Conservation (phyloP, 2,113 vertebrate genomes). For the Synodontis membranacea region DNA sequence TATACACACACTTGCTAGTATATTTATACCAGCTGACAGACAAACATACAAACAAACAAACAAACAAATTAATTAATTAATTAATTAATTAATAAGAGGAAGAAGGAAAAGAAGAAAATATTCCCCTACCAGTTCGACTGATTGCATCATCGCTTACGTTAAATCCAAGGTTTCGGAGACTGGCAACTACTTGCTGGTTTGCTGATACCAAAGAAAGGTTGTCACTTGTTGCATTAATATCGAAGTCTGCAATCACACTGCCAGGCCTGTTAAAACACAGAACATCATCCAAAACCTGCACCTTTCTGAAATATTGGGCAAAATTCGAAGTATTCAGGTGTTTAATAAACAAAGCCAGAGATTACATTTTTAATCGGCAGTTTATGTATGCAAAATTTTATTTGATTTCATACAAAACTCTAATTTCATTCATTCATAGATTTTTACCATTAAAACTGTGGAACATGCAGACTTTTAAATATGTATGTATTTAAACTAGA, state of each 20-base stretch:
- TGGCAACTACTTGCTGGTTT: neutral
- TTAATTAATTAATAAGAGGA: too few species aligned
- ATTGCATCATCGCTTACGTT: neutral
- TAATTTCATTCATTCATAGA: neutral
- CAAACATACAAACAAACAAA: too few species aligned
- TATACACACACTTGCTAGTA: too few species aligned
- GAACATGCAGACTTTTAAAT: neutral
- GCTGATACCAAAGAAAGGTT: neutral
- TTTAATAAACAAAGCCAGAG: neutral
- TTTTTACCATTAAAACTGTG: neutral
- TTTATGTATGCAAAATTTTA: neutral
- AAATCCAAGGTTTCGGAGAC: neutral
- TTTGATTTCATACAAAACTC: too few species aligned
- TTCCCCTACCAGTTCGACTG: conserved; percentile 1
- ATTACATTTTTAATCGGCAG: neutral
- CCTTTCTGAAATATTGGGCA: neutral
- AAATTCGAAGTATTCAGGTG: too few species aligned
- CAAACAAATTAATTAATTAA: too few species aligned
- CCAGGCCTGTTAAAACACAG: conserved; percentile 31
- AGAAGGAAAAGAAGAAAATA: neutral
- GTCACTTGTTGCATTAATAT: neutral
- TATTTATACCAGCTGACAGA: neutral
- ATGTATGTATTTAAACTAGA: neutral
- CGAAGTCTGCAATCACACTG: conserved; percentile 44
- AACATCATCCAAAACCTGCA: neutral